Evolutionary conservation across 2,113 vertebrate genomes (phyloP).

Genomic region (Nesogale talazaci): DNA sequence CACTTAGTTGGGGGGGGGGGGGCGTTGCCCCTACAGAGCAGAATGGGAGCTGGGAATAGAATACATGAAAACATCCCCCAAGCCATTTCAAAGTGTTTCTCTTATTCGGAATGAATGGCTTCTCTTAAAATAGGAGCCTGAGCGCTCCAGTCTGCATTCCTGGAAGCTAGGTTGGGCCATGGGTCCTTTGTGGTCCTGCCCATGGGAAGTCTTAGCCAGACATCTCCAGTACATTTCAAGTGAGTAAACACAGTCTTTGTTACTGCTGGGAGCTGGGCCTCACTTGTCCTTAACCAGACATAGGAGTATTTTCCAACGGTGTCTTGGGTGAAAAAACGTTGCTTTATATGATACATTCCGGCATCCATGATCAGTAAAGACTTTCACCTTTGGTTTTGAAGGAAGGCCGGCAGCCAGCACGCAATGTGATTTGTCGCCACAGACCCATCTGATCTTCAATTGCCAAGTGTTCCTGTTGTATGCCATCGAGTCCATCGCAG

Average conservation of each 20-base stretch:
- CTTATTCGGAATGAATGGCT: too few relatives aligned
- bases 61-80: neutral
- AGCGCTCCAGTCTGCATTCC: neutral
- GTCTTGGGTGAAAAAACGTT: neutral
- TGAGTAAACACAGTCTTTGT: neutral
- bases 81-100: constrained; percentile 6
- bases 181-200: neutral
- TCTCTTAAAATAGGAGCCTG: constrained; percentile 56
- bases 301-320: constrained; percentile 3
- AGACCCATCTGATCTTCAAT: too few relatives aligned
- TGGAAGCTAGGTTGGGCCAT: neutral
- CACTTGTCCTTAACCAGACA: neutral
- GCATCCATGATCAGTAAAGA: too few relatives aligned
- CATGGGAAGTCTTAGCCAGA: neutral
- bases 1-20: neutral
- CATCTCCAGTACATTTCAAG: constrained; percentile 6
- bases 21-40: neutral
- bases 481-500: too few relatives aligned
- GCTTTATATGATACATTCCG: neutral
- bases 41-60: constrained; percentile 11
- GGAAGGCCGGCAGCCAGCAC: too few relatives aligned
- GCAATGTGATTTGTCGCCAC: too few relatives aligned
- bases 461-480: too few relatives aligned
- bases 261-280: neutral
- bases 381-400: too few relatives aligned